Base-by-base conservation (phyloP, 2,113 vertebrate species). In the Apistogramma diplotaenia region DNA sequence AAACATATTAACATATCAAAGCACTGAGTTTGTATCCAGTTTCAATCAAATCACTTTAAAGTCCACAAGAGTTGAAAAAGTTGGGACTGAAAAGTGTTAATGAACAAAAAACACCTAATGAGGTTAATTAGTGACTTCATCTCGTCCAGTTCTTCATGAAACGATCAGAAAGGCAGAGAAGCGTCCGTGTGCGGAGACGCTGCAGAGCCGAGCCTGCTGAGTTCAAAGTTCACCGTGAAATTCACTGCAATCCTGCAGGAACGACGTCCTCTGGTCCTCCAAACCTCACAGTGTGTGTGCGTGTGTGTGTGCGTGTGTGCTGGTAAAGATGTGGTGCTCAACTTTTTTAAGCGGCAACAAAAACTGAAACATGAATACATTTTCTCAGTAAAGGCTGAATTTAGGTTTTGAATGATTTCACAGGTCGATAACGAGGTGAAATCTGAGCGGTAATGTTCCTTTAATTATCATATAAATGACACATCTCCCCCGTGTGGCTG, bases 381-480 rank as follows among this genome's bases (percentile, higher is more conserved):
- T 46, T 67, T 23, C 27, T 67, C 8, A 46, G 10, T 4, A 49
- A 67, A 27, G 40, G 15, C 29, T 49, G 0, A 67, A 27, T 19
- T 27, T 21, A 4, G 23, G 3, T 25, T 25, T 56, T 25, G 8
- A 27, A 29, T 4, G 15, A 0, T 40, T 0, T 21, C 33, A 4
- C 37, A 19, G 37, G 61, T 23, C 0, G n/a, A 35, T 25, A 37
- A 37, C 43, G 3, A 25, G 37, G 13, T 11, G 35, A 37, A 37
- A 37, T 11, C 11, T 43, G 13, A 18, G 46, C 18, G 46, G 6
- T 7, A 18, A 3, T 25, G 29, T 18, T 49, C 16, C 65, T 51
- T 31, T 51, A 10, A 13, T 5, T 11, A 31, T 70, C 15, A 49
- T 18, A 18, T 49, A 49, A 43, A 49, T 49, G 16, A 5, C 3